Base-by-base conservation (phyloP, 2,888 invertebrate genomes). In the Branchipolynoe longqiensis region DNA sequence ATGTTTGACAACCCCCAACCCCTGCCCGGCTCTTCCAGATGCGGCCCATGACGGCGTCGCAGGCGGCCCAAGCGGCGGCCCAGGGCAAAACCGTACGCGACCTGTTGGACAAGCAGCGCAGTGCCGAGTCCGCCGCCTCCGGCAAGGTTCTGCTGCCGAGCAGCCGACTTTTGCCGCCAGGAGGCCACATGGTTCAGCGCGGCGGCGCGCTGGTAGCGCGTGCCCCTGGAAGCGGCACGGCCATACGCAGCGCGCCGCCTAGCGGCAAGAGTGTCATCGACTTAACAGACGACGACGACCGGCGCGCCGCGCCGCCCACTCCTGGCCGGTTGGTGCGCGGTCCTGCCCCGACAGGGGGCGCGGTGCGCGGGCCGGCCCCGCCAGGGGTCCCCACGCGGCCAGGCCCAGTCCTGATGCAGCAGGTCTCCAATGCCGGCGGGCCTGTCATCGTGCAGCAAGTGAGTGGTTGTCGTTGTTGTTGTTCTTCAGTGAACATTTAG, bases 261-360 rank as follows among this genome's bases (percentile, higher is more conserved):
- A 31, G 0, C 28, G 22, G 48, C 28, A 84, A 84, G 69, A 40
- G 69, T 12, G 64, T 84, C 41, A 84, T 84, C 41, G 84, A 84
- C 54, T 54, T 84, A 6, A 84, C 84, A 18, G 84, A 84, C 54
- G 84, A 84, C 40, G 84, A 82, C n/a, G 78, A 78, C 48, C 69
- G 38, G 8, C 38, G 41, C 58, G 58, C 33, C 28, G 48, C 28
- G 6, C 28, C 31, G 62, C 62, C 62, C 14, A n/a, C n/a, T n/a
- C n/a, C n/a, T n/a, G 31, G 31, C 8, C 48, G 25, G 36, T 22
- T 38, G 36, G 38, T 69, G 69, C 69, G 69, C 22, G 14, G 22
- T 0, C 22, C 36, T 33, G 25, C 41, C 36, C 48, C 48, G 14
- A n/a, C n/a, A 18, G 48, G 48, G 78, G 78, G 41, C 48, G 48